Evolutionary conservation across 1,140 invertebrate genomes (phyloP), one percentile per base, ranked within the genome.

Genomic region (Bombus impatiens): DNA sequence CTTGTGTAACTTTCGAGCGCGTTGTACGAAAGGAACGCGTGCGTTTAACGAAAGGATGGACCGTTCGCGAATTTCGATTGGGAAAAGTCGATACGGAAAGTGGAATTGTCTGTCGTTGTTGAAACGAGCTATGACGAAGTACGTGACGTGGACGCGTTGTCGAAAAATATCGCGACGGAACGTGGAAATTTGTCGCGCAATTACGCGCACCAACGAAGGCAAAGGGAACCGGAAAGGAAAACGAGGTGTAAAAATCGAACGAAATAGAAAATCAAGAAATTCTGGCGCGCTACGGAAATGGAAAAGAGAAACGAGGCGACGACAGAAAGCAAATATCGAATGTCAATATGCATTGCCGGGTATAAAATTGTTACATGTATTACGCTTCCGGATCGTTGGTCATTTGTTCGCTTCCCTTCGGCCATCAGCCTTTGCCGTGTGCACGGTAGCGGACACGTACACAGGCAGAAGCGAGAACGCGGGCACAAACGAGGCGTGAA

Each of bases 301-400:
- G 28, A 47, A 59, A 25, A 59, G 35, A 57, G 37, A 72, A 32
- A 74, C 15, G 32, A n/a, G 5, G 13, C 12, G 25, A 25, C 15
- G 68, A 25, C 4, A 72, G 37, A 47, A 35, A 81, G 79, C 68
- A 40, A 81, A 72, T 81, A 71, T 81, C 70, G 80, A 74, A n/a
- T 42, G 71, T 82, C 53, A 40, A 65, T 57, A 37, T 22, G 53
- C 59, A 86, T 87, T 12, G 35, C 22, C 47, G 9, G 47, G 25
- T 68, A 71, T 67, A 70, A 84, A 47, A 88, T 82, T 35, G 70
- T 82, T 79, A 40, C 65, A 15, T 32, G 72, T 76, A 82, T 78
- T 82, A 74, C 88, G 86, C 62, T 84, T 86, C 80, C 75, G 57
- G 32, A 65, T 88, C 75, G 80, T 47, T 76, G 78, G 78, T 70